Evolutionary conservation across 2,113 vertebrate species (phyloP).

Genomic region (Sakesphorus luctuosus): DNA sequence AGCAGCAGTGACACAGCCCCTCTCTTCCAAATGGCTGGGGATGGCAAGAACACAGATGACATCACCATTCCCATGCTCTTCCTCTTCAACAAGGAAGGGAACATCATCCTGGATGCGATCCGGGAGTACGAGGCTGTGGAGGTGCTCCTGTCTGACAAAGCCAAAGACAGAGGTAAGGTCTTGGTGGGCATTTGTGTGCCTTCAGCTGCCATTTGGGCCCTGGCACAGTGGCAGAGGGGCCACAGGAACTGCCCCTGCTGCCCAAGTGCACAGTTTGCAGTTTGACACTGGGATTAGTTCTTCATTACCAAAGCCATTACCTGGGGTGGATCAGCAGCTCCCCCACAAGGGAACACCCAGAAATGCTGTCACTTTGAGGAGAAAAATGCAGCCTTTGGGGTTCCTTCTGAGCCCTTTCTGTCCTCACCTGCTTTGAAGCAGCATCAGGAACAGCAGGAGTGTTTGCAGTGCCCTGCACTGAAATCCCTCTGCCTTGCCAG

Average conservation of each 20-base stretch:
- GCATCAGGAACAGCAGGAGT: background rate
- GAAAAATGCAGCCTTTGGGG: background rate
- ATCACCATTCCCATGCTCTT: constrained; percentile 94
- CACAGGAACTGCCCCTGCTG: no score
- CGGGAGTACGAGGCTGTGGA: constrained; percentile 92
- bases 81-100: constrained; percentile 97
- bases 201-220: background rate
- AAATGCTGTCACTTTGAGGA: background rate
- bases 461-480: background rate
- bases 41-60: constrained; percentile 94
- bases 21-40: constrained; percentile 98
- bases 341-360: background rate
- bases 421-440: background rate
- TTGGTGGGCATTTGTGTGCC: no score
- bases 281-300: background rate
- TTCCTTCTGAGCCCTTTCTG: constrained; percentile 8
- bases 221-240: background rate
- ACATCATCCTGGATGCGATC: constrained; percentile 91
- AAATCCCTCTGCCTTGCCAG: background rate
- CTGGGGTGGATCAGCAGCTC: background rate
- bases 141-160: constrained; percentile 96
- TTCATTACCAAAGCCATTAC: background rate
- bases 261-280: background rate
- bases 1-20: constrained; percentile 98
- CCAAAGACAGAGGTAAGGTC: constrained; percentile 90